A percentile compares a stretch with the other conserved stretches of the same genome.
Evolutionary conservation across 2,797 vertebrate genomes (phyloP).

Genomic region (Ciconia nigra): DNA sequence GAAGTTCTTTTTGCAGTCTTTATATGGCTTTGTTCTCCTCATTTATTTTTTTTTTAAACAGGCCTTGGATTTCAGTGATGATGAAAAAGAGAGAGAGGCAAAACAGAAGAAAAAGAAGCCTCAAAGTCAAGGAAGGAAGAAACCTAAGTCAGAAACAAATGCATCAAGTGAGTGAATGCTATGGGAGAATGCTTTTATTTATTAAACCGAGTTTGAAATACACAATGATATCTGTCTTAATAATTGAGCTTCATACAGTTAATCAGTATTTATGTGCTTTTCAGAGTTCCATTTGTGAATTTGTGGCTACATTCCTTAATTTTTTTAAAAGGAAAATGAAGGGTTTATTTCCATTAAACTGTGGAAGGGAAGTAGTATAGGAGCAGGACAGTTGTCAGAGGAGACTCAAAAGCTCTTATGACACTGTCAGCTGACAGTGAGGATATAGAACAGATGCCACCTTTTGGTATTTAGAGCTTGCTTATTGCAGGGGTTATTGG

Average conservation of each 20-base stretch:
- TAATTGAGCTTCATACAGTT: background rate
- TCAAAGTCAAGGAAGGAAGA: constrained; percentile 75
- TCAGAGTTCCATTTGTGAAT: background rate
- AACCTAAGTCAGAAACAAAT: constrained; percentile 53
- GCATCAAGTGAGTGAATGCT: constrained; percentile 56
- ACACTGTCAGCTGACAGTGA: background rate
- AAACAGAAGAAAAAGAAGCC: constrained; percentile 79
- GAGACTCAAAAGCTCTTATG: background rate
- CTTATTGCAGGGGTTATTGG: background rate
- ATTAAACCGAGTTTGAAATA: background rate
- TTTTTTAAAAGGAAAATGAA: background rate
- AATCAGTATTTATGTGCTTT: background rate
- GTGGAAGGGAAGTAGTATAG: background rate
- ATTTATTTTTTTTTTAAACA: constrained; percentile 22
- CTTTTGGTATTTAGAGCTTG: background rate
- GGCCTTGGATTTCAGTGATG: constrained; percentile 93
- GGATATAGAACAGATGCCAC: background rate
- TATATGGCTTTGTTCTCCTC: background rate
- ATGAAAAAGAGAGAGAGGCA: constrained; percentile 86
- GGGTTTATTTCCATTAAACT: background rate
- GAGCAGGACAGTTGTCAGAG: background rate
- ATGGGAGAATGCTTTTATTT: background rate
- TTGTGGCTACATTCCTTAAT: background rate
- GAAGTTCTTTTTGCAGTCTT: background rate
- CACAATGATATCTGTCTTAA: background rate